Evolutionary conservation across 2,888 invertebrate species (phyloP).

Genomic region (Troides aeacus): DNA sequence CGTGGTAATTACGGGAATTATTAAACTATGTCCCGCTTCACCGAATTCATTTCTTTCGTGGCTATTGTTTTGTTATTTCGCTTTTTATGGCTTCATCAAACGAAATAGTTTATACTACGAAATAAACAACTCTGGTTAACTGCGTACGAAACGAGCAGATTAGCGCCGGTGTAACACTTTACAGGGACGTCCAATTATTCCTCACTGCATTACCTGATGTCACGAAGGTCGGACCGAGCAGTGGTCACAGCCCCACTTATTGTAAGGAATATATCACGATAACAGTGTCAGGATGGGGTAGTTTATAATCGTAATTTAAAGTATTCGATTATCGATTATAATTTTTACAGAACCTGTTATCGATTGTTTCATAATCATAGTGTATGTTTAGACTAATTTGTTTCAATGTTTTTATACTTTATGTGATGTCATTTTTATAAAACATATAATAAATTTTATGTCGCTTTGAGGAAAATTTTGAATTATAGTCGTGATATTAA

Average conservation of each 20-base stretch:
- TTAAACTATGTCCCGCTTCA: conserved; percentile 17
- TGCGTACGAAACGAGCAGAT: conserved; percentile 28
- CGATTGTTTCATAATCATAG: too few relatives aligned
- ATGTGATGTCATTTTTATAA: too few relatives aligned
- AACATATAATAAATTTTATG: too few relatives aligned
- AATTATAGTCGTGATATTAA: too few relatives aligned
- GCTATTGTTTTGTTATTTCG: conserved; percentile 3
- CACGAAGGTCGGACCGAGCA: conserved; percentile 24
- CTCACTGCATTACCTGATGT: conserved; percentile 38
- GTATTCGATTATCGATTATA: too few relatives aligned
- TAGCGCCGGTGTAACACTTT: conserved; percentile 33
- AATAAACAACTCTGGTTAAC: conserved; percentile 27
- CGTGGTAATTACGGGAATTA: conserved; percentile 21
- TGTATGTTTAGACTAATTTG: too few relatives aligned
- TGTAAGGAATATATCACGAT: too few relatives aligned
- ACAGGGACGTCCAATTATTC: conserved; percentile 38
- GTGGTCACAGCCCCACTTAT: not conserved
- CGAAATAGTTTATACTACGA: conserved; percentile 15
- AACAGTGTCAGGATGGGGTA: too few relatives aligned
- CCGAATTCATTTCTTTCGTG: conserved; percentile 25
- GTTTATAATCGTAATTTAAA: too few relatives aligned
- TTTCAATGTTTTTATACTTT: too few relatives aligned
- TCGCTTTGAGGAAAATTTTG: too few relatives aligned
- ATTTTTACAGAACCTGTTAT: too few relatives aligned
- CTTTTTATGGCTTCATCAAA: conserved; percentile 28